Conservation (phyloP, 2,113 vertebrate species). For the Riparia riparia region DNA sequence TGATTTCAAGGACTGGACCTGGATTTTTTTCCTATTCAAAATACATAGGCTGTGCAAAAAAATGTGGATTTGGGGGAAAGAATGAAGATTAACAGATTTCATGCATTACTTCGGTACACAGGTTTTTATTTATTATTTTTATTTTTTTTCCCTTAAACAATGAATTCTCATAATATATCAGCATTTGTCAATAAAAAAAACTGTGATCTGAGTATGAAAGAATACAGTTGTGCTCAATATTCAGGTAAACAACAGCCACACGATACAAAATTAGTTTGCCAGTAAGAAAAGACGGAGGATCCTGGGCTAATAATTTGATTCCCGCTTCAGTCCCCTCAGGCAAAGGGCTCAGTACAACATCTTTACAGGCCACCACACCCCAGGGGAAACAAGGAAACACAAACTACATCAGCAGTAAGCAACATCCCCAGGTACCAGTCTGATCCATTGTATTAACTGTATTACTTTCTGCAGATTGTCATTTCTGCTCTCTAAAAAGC, state of each 20-base stretch:
- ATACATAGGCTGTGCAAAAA: not conserved
- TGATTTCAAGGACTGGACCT: not conserved
- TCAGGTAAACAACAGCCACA: not conserved
- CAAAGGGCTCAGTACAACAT: not conserved
- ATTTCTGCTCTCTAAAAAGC: not conserved
- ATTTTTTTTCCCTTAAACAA: not conserved
- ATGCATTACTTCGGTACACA: accelerated
- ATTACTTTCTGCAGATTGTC: not conserved
- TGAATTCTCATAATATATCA: not conserved
- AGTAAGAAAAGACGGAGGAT: not conserved
- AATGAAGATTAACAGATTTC: not conserved
- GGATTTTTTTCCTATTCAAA: not conserved
- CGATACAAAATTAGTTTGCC: not conserved
- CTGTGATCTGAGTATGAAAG: not conserved
- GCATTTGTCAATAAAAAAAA: not conserved
- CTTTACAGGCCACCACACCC: not conserved
- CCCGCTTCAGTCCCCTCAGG: not conserved
- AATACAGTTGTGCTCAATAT: not conserved
- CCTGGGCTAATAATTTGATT: not conserved
- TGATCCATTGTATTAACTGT: not conserved
- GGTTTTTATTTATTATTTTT: not conserved
- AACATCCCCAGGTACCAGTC: not conserved
- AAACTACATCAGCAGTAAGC: not conserved
- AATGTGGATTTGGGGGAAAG: not conserved
- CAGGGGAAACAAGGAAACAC: not conserved